Percentiles rank a stretch among this genome's conserved stretches.
Conservation (phyloP, 2,888 invertebrate species). For the Tineola bisselliella region DNA sequence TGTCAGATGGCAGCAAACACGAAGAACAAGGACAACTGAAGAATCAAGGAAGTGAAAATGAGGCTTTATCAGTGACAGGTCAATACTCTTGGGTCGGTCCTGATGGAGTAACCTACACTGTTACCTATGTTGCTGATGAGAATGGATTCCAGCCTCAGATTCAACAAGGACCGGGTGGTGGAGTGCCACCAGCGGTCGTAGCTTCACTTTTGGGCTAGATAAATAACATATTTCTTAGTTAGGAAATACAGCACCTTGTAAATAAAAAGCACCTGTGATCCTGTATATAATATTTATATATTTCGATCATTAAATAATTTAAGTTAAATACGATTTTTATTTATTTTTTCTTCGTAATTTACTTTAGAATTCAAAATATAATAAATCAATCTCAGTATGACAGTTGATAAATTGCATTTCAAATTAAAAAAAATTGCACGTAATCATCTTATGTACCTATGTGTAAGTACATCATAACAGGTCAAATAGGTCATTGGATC, state of each 20-base stretch:
- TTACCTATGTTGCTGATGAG: slow-evolving; percentile 68
- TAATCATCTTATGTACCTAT: no score
- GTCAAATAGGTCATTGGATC: no score
- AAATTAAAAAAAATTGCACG: no score
- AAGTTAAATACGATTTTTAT: not conserved
- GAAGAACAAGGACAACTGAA: slow-evolving; percentile 66
- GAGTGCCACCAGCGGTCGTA: slow-evolving; percentile 41
- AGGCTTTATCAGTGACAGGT: slow-evolving; percentile 65
- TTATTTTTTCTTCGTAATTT: slow-evolving; percentile 7
- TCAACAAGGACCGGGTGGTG: slow-evolving; percentile 49
- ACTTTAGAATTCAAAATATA: no score
- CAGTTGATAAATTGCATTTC: no score
- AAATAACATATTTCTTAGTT: not conserved
- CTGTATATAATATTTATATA: slow-evolving; percentile 64
- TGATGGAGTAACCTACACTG: slow-evolving; percentile 67
- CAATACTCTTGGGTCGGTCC: slow-evolving; percentile 65
- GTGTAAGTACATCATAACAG: no score
- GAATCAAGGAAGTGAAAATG: slow-evolving; percentile 67
- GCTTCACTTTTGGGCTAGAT: slow-evolving; percentile 45
- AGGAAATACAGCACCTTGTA: slow-evolving; percentile 27
- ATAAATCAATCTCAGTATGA: no score
- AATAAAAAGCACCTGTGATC: slow-evolving; percentile 24
- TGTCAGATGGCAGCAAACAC: slow-evolving; percentile 66
- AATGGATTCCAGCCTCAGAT: slow-evolving; percentile 59
- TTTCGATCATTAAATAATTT: slow-evolving; percentile 24